Conservation (phyloP, 1,140 invertebrate genomes). For the Trichomalopsis sarcophagae region DNA sequence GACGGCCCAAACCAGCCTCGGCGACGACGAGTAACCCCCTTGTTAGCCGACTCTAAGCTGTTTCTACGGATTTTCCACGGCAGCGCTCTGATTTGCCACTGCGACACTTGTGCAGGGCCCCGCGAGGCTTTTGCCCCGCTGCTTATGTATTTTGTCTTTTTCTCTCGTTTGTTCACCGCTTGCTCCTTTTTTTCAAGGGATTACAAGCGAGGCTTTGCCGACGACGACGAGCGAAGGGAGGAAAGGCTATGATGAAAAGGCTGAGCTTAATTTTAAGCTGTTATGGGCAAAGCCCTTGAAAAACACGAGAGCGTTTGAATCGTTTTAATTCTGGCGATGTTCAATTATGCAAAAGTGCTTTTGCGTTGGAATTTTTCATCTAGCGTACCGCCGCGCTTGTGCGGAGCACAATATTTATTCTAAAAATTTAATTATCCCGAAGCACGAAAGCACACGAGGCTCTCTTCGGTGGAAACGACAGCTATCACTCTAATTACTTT, state of each 20-base stretch:
- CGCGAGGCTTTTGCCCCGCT: not conserved
- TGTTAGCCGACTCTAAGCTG: conserved; percentile 41
- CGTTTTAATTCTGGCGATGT: not conserved
- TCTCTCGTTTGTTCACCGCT: not conserved
- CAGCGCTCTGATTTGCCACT: not conserved
- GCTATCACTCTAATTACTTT: not conserved
- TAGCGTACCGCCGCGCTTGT: too few species aligned
- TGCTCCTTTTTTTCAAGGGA: not conserved
- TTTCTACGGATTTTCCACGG: conserved; percentile 25
- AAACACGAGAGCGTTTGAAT: not conserved
- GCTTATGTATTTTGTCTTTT: not conserved
- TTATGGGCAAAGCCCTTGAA: not conserved
- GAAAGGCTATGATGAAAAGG: not conserved
- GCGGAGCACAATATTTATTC: not conserved
- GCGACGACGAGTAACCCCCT: conserved; percentile 12
- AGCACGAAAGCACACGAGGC: not conserved
- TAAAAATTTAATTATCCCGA: not conserved
- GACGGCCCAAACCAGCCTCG: not conserved
- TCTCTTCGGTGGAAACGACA: not conserved
- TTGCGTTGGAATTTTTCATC: not conserved
- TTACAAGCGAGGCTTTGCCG: not conserved
- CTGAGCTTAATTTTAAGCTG: not conserved
- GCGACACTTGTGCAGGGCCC: not conserved
- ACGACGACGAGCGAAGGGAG: not conserved
- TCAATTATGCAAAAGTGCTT: not conserved